Percentiles rank a stretch among this genome's conserved stretches.
These are phyloP conservation scores for Poeciliopsis turneri DNA, from an alignment of 2,797 vertebrate genomes.

Conservation along the genomic window DNA sequence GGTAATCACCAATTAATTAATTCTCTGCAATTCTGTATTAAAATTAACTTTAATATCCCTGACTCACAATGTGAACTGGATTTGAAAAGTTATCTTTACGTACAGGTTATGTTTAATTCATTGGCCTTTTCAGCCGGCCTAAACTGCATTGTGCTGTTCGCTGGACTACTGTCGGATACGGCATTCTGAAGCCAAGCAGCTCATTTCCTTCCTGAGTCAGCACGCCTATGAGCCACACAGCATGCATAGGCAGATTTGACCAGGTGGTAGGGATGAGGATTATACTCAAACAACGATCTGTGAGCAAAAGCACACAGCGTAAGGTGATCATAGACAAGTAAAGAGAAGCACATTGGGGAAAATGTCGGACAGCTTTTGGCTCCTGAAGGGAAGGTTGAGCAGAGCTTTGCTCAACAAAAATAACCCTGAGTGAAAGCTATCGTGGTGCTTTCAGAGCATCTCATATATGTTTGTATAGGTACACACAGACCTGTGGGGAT, in stretches of 20 bases:
- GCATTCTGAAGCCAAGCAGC: constrained; percentile 45
- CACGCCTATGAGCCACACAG: constrained; percentile 67
- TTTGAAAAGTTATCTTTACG: constrained; percentile 69
- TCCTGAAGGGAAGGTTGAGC: constrained; percentile 6
- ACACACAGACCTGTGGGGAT: constrained; percentile 51
- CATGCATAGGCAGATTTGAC: constrained; percentile 69
- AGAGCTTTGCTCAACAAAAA: constrained; percentile 52
- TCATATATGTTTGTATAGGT: constrained; percentile 49
- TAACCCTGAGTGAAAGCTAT: constrained; percentile 35
- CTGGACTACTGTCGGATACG: constrained; percentile 45
- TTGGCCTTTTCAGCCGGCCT: constrained; percentile 58
- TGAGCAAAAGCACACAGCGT: constrained; percentile 27
- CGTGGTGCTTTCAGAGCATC: constrained; percentile 24
- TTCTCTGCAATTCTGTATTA: constrained; percentile 34
- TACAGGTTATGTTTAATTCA: constrained; percentile 46
- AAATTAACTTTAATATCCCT: constrained; percentile 32
- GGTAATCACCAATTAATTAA: constrained; percentile 23
- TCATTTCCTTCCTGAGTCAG: constrained; percentile 58
- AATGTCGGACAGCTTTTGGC: constrained; percentile 21
- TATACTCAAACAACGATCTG: constrained; percentile 45
- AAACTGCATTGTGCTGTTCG: constrained; percentile 59
- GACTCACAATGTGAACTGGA: constrained; percentile 42
- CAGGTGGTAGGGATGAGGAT: constrained; percentile 46
- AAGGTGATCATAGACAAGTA: constrained; percentile 35
- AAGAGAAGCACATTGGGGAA: constrained; percentile 24